Evolutionary conservation across 2,888 invertebrate genomes (phyloP).

Genomic region (Alloscopus bannaensis): DNA sequence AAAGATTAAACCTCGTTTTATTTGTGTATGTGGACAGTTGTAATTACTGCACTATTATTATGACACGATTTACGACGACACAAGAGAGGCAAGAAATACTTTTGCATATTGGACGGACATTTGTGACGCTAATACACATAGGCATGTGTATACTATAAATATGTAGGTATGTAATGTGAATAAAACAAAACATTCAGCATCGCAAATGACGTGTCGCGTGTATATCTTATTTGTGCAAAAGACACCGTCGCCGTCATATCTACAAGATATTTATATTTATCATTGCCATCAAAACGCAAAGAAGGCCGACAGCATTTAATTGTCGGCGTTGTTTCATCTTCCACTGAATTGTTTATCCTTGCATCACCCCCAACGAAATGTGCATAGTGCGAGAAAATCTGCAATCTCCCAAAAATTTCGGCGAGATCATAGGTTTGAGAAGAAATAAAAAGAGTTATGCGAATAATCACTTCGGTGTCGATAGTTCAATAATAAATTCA

Average conservation of each 20-base stretch:
- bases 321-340: slow-evolving; percentile 37
- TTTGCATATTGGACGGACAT: too few relatives aligned
- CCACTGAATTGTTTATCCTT: slow-evolving; percentile 17
- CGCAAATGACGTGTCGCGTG: background rate
- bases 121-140: too few relatives aligned
- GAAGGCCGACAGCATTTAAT: slow-evolving; percentile 8
- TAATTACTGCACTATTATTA: slow-evolving; percentile 19
- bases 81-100: background rate
- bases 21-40: slow-evolving; percentile 20
- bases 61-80: slow-evolving; percentile 7
- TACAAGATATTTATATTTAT: background rate
- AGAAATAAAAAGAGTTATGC: background rate
- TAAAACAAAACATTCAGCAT: too few relatives aligned
- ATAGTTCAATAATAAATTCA: background rate
- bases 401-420: slow-evolving; percentile 2
- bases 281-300: slow-evolving; percentile 8
- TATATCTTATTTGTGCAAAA: background rate
- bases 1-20: slow-evolving; percentile 1
- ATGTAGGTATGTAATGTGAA: too few relatives aligned
- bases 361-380: slow-evolving; percentile 40
- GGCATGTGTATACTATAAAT: too few relatives aligned
- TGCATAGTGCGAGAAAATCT: slow-evolving; percentile 20
- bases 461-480: background rate
- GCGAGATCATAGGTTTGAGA: slow-evolving; percentile 20
- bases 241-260: background rate